phyloP scores from a whole-genome alignment of 2,888 invertebrate species.

The Drosophila melanocephala region DNA sequence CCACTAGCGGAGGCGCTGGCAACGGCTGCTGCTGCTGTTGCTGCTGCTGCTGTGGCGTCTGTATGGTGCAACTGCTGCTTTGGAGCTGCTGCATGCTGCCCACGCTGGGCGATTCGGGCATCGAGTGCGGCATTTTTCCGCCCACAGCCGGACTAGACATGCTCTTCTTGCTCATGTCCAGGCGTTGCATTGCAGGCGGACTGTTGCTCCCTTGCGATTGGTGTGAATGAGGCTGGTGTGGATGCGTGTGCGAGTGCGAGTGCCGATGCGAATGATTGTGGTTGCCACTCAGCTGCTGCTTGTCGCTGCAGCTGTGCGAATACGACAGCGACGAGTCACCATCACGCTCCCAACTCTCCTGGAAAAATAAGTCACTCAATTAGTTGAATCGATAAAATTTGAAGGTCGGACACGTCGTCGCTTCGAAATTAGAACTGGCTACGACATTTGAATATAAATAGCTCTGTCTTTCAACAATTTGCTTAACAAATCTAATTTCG shows the following conservation, averaged over 20 bases:
- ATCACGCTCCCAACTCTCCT: conserved; percentile 82
- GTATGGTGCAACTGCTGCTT: conserved; percentile 74
- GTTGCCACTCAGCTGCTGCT: conserved; percentile 65
- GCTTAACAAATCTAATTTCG: not conserved
- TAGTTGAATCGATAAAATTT: not conserved
- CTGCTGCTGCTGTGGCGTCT: conserved; percentile 74
- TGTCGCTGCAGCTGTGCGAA: conserved; percentile 83
- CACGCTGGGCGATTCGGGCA: conserved; percentile 85
- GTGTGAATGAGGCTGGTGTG: conserved; percentile 57
- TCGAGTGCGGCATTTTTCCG: conserved; percentile 69
- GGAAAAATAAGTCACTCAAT: conserved; percentile 7
- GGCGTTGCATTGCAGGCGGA: conserved; percentile 76
- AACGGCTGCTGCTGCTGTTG: conserved; percentile 62
- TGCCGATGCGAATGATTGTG: conserved; percentile 61
- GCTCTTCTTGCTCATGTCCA: conserved; percentile 84
- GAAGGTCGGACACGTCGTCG: not conserved
- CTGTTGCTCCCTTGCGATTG: conserved; percentile 69
- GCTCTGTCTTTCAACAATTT: not conserved
- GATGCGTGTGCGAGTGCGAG: conserved; percentile 62
- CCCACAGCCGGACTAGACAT: conserved; percentile 85
- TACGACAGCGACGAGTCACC: conserved; percentile 83
- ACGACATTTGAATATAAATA: not conserved
- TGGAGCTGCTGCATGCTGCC: conserved; percentile 79
- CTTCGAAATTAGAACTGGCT: too few species aligned
- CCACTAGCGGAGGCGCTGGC: conserved; percentile 55